These are phyloP conservation scores for Margarornis squamiger DNA, from an alignment of 2,797 vertebrate genomes.

Conservation along the genomic window DNA sequence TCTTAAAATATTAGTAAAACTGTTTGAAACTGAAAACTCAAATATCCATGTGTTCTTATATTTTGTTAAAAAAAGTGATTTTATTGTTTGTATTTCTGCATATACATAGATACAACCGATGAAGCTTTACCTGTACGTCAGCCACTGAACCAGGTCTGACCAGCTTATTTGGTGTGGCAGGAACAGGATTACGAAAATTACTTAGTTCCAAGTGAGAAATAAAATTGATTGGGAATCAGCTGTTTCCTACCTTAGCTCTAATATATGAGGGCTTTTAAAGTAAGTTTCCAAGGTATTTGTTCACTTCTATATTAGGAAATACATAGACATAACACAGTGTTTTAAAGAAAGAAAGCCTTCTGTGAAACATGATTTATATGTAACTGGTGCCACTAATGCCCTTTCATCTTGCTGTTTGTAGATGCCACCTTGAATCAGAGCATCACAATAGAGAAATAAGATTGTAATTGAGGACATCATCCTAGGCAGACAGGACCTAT, in stretches of 20 bases:
- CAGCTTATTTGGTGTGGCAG: neutral
- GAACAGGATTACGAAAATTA: neutral
- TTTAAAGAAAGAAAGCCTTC: neutral
- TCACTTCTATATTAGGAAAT: neutral
- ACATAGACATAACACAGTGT: neutral
- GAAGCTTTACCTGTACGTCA: neutral
- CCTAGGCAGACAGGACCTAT: neutral
- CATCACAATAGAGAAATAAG: accelerated
- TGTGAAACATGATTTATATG: neutral
- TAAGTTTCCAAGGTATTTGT: neutral
- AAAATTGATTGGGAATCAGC: neutral
- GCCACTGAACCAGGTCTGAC: neutral
- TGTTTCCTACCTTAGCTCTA: neutral
- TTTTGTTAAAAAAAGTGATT: neutral
- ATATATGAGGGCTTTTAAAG: neutral
- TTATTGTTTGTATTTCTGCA: neutral
- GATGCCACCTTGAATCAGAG: neutral
- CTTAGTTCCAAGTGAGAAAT: neutral
- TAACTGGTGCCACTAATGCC: neutral
- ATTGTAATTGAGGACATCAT: neutral
- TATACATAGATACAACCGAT: neutral
- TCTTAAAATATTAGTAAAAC: neutral
- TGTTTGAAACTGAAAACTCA: neutral
- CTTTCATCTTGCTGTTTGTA: neutral
- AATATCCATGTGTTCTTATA: neutral